Base-by-base conservation (phyloP, 2,797 vertebrate species). In the Phoebastria nigripes region DNA sequence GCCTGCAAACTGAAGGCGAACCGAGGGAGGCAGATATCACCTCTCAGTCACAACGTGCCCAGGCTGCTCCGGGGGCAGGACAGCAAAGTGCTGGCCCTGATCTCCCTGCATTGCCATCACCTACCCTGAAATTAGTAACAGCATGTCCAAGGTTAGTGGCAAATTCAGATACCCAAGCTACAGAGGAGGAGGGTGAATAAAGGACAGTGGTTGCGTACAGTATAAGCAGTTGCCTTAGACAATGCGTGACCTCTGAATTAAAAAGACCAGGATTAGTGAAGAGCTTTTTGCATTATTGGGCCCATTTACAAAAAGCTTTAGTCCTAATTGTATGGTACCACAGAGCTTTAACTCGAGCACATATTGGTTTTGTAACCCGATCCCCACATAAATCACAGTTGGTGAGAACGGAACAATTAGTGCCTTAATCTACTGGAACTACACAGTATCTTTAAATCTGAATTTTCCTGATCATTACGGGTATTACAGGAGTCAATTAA, bases 41-140 rank as follows among this genome's bases (percentile, higher is more conserved):
- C 89, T 85, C 95, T 90, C 94, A 71, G 78, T 94, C 95, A 95
- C 90, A 73, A 19, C 1, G 41, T 35, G 86, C 90, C 87, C 86
- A 8, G 93, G 54, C 92, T 95, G 95, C 92, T 95, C 94, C 0
- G 2, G 42, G 95, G 94, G 93, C 90, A 97, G 89, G 35, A 2
- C 89, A 55, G 93, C 82, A 87, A 83, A 94, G 69, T 12, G 39
- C 89, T 81, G 90, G 87, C 93, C 94, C 93, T 94, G 95, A 96
- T 94, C 95, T 83, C 65, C 92, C 93, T 92, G 87, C 89, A 6
- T 93, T 89, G 94, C 93, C 94, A 94, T 94, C 90, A 96, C 91
- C 91, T 91, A 97, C 93, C 93, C 96, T 92, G 93, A 93, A 97
- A 97, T 96, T 97, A 96, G 96, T 59, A 95, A 93, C 93, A 94